Evolutionary conservation across 2,113 vertebrate species (phyloP).

Genomic region (Perca flavescens): DNA sequence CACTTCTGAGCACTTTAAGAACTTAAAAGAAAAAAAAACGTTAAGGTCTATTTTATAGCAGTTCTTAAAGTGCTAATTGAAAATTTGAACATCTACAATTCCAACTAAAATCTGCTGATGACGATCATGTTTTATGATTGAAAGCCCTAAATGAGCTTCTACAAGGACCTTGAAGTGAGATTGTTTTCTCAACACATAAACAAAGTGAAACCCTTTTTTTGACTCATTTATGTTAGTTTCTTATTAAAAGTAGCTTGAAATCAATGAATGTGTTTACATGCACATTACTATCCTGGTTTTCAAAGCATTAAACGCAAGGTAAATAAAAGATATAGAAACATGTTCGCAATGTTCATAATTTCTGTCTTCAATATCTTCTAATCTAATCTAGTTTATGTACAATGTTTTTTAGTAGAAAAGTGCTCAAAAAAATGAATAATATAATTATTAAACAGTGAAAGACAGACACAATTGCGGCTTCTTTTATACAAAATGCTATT

Average conservation of each 20-base stretch:
- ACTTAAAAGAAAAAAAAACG: background rate
- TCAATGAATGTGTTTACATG: too few species aligned
- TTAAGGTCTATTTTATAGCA: background rate
- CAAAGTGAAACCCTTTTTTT: background rate
- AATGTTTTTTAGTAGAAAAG: background rate
- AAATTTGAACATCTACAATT: background rate
- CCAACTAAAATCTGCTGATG: background rate
- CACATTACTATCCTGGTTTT: background rate
- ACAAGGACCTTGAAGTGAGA: background rate
- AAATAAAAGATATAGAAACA: background rate
- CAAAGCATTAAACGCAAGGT: background rate
- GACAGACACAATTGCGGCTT: background rate
- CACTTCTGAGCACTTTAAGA: background rate
- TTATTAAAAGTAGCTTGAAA: too few species aligned
- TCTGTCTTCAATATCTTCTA: background rate
- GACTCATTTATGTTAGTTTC: background rate
- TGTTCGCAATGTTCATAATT: background rate
- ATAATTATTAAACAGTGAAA: background rate
- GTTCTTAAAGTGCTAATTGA: background rate
- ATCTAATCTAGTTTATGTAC: too few species aligned
- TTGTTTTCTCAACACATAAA: background rate
- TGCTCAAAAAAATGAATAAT: background rate
- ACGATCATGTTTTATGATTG: background rate
- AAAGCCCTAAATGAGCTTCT: background rate
- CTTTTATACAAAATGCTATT: constrained; percentile 33